A percentile compares a stretch with the other conserved stretches of the same genome.
Evolutionary conservation across 2,888 invertebrate species (phyloP).

Genomic region (Pasiphila rectangulata): DNA sequence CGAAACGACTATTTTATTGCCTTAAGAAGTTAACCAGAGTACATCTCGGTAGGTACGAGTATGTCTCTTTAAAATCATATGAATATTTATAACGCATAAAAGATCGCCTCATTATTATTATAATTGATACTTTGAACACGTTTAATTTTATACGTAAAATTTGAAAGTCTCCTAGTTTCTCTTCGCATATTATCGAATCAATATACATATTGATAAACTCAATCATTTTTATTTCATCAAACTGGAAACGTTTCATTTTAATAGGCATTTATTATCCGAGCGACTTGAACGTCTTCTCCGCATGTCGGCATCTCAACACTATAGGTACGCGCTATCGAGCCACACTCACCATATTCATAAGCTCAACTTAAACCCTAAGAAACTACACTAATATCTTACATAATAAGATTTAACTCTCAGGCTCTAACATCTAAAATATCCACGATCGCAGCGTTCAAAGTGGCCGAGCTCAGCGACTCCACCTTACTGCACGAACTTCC

Average conservation of each 20-base stretch:
- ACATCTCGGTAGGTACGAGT: neutral
- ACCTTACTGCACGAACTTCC: too few species aligned
- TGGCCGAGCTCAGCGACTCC: too few species aligned
- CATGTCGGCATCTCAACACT: too few species aligned
- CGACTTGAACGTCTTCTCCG: neutral
- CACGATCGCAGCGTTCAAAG: too few species aligned
- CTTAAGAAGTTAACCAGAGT: neutral
- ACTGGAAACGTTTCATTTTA: constrained; percentile 1
- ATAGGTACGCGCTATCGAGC: too few species aligned
- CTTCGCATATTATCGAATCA: neutral
- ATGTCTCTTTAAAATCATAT: neutral
- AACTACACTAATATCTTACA: neutral
- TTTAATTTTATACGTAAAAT: neutral
- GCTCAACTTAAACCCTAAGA: neutral
- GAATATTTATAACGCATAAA: neutral
- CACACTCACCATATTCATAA: neutral
- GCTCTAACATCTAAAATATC: too few species aligned
- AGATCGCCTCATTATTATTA: neutral
- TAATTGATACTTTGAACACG: neutral
- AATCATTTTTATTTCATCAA: constrained; percentile 7
- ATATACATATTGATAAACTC: constrained; percentile 25
- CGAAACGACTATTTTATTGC: neutral
- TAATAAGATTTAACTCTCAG: neutral
- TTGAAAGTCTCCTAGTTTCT: neutral
- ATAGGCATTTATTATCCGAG: constrained; percentile 6